A percentile compares a stretch with the other conserved stretches of the same genome.
Conservation (phyloP, 2,797 vertebrate species). For the Sebastes oblongus region DNA sequence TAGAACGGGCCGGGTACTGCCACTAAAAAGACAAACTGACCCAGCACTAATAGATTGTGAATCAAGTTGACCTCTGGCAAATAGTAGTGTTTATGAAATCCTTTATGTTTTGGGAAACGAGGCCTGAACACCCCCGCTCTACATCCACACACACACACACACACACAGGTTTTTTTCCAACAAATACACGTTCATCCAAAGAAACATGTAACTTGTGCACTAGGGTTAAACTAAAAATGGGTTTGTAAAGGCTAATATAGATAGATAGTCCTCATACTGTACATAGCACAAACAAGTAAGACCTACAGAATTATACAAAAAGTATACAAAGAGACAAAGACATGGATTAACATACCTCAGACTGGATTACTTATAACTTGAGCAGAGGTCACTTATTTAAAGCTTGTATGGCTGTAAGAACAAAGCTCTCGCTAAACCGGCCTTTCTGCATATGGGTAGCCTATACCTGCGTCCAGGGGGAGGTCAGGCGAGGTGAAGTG, state of each 20-base stretch:
- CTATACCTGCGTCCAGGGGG: neutral
- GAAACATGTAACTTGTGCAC: neutral
- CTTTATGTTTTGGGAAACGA: constrained; percentile 41
- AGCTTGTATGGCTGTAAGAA: neutral
- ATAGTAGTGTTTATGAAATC: constrained; percentile 56
- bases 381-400: neutral
- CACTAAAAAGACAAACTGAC: constrained; percentile 61
- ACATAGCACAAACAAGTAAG: neutral
- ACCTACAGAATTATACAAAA: neutral
- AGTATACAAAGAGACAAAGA: neutral
- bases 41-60: constrained; percentile 64
- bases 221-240: neutral
- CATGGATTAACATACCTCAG: neutral
- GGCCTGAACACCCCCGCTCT: constrained; percentile 12
- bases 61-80: constrained; percentile 52
- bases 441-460: neutral
- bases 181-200: neutral
- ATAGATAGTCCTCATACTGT: neutral
- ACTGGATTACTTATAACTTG: neutral
- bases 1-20: constrained; percentile 8
- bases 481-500: no score
- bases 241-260: neutral
- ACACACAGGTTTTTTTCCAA: neutral
- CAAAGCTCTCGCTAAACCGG: neutral
- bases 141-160: neutral